Conservation (phyloP, 30 jellyfish, hydroid and myxozoan genomes). For the Pseudorhiza aurosa region DNA sequence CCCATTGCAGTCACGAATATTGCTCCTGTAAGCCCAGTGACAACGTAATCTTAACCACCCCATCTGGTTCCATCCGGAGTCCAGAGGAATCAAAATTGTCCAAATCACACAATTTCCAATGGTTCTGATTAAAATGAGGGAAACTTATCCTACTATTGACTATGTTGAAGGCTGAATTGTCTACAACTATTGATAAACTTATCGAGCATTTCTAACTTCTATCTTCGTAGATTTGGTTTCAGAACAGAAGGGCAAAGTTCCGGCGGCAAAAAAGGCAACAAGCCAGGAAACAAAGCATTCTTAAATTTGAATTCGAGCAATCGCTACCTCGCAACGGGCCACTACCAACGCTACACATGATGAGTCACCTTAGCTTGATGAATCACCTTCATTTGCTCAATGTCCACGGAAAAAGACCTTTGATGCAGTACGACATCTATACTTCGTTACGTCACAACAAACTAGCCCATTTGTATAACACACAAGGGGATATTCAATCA, state of each 20-base stretch:
- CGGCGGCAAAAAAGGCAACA: slow-evolving; percentile 53
- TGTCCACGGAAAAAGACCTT: slow-evolving; percentile 7
- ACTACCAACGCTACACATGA: not conserved
- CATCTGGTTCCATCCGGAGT: no score
- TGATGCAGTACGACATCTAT: slow-evolving; percentile 8
- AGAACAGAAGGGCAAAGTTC: slow-evolving; percentile 55
- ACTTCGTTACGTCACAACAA: not conserved
- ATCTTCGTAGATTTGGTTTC: slow-evolving; percentile 57
- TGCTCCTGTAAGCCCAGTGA: no score
- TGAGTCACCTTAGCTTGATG: slow-evolving; percentile 6
- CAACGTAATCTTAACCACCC: no score
- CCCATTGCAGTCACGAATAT: no score
- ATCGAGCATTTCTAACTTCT: no score
- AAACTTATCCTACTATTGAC: no score
- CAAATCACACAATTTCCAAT: no score
- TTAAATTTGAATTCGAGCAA: not conserved
- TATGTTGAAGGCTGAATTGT: no score
- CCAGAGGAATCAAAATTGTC: no score
- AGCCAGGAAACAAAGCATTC: slow-evolving; percentile 9
- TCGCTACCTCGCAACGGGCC: not conserved
- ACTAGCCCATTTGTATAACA: not conserved
- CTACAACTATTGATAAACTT: no score
- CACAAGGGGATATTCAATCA: no score
- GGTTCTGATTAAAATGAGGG: no score
- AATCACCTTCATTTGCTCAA: not conserved